These are phyloP conservation scores for Zeus faber DNA, from an alignment of 2,113 vertebrate species.

Conservation along the genomic window DNA sequence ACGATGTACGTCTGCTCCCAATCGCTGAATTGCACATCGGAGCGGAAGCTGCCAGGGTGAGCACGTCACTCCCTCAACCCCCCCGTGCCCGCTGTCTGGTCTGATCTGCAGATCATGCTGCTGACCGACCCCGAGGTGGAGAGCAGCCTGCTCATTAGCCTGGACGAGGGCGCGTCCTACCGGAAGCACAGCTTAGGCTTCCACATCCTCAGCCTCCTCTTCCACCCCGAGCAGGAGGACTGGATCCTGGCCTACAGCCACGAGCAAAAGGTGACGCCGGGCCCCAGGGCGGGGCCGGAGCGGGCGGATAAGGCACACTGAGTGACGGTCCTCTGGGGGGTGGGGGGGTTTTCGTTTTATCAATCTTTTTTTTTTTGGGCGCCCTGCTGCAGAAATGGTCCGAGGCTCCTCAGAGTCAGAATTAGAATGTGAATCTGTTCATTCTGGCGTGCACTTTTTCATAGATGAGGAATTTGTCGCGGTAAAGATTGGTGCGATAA, in stretches of 20 bases:
- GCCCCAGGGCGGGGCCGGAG: too few relatives aligned
- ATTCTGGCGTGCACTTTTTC: too few relatives aligned
- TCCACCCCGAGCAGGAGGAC: conserved; percentile 92
- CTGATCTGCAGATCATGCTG: conserved; percentile 86
- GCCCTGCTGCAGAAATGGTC: too few relatives aligned
- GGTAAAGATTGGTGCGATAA: too few relatives aligned
- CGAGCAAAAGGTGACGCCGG: conserved; percentile 91
- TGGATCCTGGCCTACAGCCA: conserved; percentile 96
- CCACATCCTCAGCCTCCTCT: conserved; percentile 91
- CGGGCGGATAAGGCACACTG: too few relatives aligned
- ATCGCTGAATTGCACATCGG: conserved; percentile 18
- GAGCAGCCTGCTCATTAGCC: conserved; percentile 92
- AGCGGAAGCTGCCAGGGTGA: conserved; percentile 49
- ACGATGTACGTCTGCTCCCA: too few relatives aligned
- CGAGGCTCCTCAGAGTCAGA: too few relatives aligned
- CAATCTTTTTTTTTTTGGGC: too few relatives aligned
- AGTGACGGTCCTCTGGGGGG: too few relatives aligned
- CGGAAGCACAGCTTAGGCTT: conserved; percentile 91
- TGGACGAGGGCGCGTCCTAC: conserved; percentile 92
- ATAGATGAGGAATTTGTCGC: too few relatives aligned
- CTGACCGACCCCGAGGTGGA: conserved; percentile 94
- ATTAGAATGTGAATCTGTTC: too few relatives aligned
- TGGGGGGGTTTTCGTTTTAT: too few relatives aligned
- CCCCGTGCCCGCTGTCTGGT: conserved; percentile 39
- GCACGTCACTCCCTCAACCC: conserved; percentile 29